Base-by-base conservation (phyloP, 2,797 vertebrate species). In the Silurus aristotelis region DNA sequence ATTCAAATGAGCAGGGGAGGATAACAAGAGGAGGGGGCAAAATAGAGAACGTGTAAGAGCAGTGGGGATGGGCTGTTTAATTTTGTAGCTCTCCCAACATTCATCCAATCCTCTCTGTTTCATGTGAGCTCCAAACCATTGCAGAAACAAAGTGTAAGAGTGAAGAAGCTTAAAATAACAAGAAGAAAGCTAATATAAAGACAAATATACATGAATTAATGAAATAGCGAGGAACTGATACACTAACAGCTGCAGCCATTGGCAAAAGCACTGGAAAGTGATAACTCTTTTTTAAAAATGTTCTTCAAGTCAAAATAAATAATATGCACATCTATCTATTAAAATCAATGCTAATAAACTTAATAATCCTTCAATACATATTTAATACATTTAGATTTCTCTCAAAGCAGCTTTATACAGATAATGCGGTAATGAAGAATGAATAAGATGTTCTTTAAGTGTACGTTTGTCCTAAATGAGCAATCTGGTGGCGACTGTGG, bases 1-100 rank as follows among this genome's bases (percentile, higher is more conserved):
- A 95, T 95, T 96, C 92, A 95, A 94, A 95, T 94, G 93, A 95
- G 93, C 92, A 87, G 85, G 89, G 90, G 91, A 93, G 93, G 91
- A 93, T 94, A 95, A 93, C 87, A 90, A 94, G 91, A 91, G 90
- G 92, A 92, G 89, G 87, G 76, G 87, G 90, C 66, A 66, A 38
- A n/a, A 80, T 76, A 84, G 72, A 92, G 88, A 87, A 91, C 87
- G 90, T 89, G 20, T 89, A 89, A 83, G 64, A 87, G 87, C 88
- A 25, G 20, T 84, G 76, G 38, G 56, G 84, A 68, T 87, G 91
- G 91, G 90, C 89, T 83, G 89, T 90, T 87, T 91, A 89, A 87
- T 91, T 92, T 88, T 85, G 87, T 88, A 92, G 85, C 91, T 93
- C 90, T 90, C 91, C 89, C 90, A 90, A 92, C 89, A 89, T 85